phyloP scores from a whole-genome alignment of 2,888 invertebrate genomes.

The Nomada flava region DNA sequence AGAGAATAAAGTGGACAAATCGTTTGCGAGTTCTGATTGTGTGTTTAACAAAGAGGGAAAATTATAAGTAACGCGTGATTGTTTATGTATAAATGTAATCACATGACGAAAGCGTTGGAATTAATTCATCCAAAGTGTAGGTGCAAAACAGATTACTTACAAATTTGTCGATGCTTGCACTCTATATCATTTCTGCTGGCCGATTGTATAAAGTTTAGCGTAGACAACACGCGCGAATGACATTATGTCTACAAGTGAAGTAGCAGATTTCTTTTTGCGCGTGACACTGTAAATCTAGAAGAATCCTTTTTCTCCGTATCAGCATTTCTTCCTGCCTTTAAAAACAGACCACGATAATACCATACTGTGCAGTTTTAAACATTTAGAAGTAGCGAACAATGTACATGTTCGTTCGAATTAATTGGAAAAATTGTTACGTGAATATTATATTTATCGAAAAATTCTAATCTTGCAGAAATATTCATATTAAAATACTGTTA shows the following conservation, averaged over 20 bases:
- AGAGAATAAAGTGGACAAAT: neutral
- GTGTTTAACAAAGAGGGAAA: neutral
- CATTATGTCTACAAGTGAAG: conserved; percentile 40
- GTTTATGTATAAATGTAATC: neutral
- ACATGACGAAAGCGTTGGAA: neutral
- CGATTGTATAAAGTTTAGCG: neutral
- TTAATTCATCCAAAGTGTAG: neutral
- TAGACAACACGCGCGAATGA: neutral
- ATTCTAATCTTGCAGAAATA: neutral
- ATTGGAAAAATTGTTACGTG: neutral
- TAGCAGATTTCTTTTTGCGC: conserved; percentile 32
- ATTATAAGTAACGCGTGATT: neutral
- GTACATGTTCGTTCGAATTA: neutral
- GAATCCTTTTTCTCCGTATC: conserved; percentile 46
- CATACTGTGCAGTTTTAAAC: neutral
- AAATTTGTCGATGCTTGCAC: neutral
- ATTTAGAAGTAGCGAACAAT: neutral
- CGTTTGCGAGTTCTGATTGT: too few relatives aligned
- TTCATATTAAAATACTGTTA: neutral
- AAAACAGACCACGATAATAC: neutral
- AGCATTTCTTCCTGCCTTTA: conserved; percentile 18
- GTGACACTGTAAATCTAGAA: conserved; percentile 31
- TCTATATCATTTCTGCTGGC: neutral
- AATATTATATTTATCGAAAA: neutral
- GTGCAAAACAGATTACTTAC: neutral